phyloP scores from a whole-genome alignment of 2,113 vertebrate species.

The Microcebus lehilahytsara region DNA sequence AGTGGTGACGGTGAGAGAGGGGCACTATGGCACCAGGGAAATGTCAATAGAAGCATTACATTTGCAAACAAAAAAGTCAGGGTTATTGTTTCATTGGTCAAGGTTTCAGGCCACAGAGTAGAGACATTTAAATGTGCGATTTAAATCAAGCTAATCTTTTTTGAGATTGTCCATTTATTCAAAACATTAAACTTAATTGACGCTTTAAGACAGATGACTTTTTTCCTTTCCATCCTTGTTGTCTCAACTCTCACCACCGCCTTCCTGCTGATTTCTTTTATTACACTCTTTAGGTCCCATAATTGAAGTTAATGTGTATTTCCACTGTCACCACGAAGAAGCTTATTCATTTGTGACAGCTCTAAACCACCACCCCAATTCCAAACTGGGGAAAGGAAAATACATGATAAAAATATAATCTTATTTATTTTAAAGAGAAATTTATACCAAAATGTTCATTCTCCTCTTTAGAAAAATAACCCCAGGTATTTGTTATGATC shows the following conservation, averaged over 20 bases:
- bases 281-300: background rate
- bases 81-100: constrained; percentile 76
- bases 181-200: constrained; percentile 78
- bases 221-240: constrained; percentile 52
- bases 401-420: background rate
- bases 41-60: constrained; percentile 66
- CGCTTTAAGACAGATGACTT: constrained; percentile 43
- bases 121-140: constrained; percentile 68
- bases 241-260: background rate
- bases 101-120: constrained; percentile 56
- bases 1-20: constrained; percentile 43
- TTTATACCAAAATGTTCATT: background rate
- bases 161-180: constrained; percentile 63
- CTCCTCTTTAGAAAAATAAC: constrained; percentile 3
- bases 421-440: background rate
- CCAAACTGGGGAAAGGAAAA: background rate
- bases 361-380: background rate
- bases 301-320: background rate
- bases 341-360: background rate
- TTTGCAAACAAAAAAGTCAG: constrained; percentile 66
- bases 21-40: constrained; percentile 56
- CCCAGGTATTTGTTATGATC: background rate
- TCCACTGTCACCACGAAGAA: background rate
- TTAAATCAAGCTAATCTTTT: constrained; percentile 75
- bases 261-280: constrained; percentile 10